phyloP scores from a whole-genome alignment of 1,140 invertebrate genomes.

The Oedothorax gibbosus region DNA sequence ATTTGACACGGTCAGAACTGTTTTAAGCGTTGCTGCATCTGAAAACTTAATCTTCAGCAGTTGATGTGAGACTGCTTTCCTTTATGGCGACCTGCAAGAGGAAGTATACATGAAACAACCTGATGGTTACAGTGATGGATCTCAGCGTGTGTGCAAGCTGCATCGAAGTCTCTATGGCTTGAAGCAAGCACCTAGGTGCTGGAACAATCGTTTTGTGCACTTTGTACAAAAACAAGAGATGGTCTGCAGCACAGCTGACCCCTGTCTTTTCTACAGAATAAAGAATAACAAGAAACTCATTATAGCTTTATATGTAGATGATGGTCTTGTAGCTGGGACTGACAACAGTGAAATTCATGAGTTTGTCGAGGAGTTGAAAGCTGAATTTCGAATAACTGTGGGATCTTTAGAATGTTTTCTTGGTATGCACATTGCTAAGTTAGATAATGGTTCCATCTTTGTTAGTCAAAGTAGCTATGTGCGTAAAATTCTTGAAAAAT shows the following conservation, averaged over 20 bases:
- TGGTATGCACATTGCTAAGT: slow-evolving; percentile 37
- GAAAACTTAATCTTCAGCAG: slow-evolving; percentile 52
- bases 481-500: slow-evolving; percentile 43
- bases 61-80: slow-evolving; percentile 63
- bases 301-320: slow-evolving; percentile 70
- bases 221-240: slow-evolving; percentile 1
- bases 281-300: slow-evolving; percentile 58
- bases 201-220: slow-evolving; percentile 65
- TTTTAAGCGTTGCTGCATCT: slow-evolving; percentile 14
- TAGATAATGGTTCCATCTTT: slow-evolving; percentile 43
- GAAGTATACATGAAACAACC: slow-evolving; percentile 62
- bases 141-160: slow-evolving; percentile 64
- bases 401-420: slow-evolving; percentile 26
- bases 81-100: slow-evolving; percentile 62
- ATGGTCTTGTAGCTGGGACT: slow-evolving; percentile 67
- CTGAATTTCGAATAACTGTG: slow-evolving; percentile 45
- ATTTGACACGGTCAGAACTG: slow-evolving; percentile 43
- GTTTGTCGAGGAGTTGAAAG: slow-evolving; percentile 14
- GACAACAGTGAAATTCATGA: slow-evolving; percentile 27
- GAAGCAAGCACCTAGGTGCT: slow-evolving; percentile 68
- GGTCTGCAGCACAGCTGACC: slow-evolving; percentile 6
- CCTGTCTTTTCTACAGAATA: slow-evolving; percentile 48
- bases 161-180: slow-evolving; percentile 68
- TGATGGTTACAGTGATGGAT: slow-evolving; percentile 65
- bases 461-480: slow-evolving; percentile 38